Conservation (phyloP, 2,888 invertebrate genomes). For the Scaptomyza caliginosa region DNA sequence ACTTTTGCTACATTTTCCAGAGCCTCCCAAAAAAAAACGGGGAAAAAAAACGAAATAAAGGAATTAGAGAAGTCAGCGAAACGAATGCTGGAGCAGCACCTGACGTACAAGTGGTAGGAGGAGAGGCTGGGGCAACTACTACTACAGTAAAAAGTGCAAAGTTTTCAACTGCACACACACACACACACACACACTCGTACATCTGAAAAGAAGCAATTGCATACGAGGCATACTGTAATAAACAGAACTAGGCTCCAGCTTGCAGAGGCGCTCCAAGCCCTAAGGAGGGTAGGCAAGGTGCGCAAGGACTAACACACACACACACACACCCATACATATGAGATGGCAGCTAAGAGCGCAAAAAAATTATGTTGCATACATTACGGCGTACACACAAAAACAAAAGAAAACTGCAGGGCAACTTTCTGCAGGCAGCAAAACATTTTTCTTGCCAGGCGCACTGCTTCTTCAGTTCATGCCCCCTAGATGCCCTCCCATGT, state of each 20-base stretch:
- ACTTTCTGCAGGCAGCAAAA: constrained; percentile 59
- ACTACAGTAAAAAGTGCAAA: constrained; percentile 60
- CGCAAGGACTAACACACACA: constrained; percentile 55
- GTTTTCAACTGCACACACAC: constrained; percentile 63
- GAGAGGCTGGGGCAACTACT: constrained; percentile 40
- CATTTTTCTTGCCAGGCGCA: constrained; percentile 64
- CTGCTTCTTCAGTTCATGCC: constrained; percentile 46
- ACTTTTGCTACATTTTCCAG: constrained; percentile 72
- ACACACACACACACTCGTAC: constrained; percentile 27
- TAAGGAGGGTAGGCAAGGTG: constrained; percentile 28
- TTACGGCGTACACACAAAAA: constrained; percentile 77
- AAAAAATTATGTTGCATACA: constrained; percentile 72
- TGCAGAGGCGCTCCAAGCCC: constrained; percentile 16
- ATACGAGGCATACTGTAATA: constrained; percentile 35
- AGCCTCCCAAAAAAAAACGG: constrained; percentile 34
- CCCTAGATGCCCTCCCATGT: background rate
- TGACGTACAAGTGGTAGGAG: background rate
- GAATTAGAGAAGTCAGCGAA: constrained; percentile 49
- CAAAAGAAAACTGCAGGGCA: constrained; percentile 78
- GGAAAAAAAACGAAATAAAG: constrained; percentile 24
- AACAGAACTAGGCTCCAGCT: constrained; percentile 45
- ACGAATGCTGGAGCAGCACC: constrained; percentile 43
- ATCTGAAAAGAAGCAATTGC: constrained; percentile 62
- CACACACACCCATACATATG: constrained; percentile 5
- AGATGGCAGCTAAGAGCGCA: constrained; percentile 62